A percentile compares a stretch with the other conserved stretches of the same genome.
phyloP scores from a whole-genome alignment of 2,888 invertebrate genomes.

The Litoditis marina region DNA sequence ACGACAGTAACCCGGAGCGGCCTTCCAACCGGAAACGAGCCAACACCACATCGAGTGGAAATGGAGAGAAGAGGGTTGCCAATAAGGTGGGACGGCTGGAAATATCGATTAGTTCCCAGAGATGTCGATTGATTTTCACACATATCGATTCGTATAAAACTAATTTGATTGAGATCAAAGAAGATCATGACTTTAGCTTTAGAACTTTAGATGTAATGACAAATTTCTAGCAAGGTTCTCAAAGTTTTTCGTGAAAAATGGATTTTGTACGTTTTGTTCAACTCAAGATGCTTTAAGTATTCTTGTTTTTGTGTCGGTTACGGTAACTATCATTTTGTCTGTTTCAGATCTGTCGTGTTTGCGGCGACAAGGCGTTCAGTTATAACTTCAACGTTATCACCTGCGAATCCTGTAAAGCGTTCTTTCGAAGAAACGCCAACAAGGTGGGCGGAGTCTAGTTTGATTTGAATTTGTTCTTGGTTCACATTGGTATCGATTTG shows the following conservation, averaged over 20 bases:
- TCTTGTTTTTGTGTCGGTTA: neutral
- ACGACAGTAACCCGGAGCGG: slow-evolving; percentile 5
- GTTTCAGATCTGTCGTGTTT: slow-evolving; percentile 78
- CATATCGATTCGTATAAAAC: too few relatives aligned
- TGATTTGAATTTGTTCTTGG: neutral
- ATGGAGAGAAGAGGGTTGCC: slow-evolving; percentile 32
- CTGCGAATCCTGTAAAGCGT: slow-evolving; percentile 94
- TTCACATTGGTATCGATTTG: too few relatives aligned
- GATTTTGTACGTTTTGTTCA: neutral
- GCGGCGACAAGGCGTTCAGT: slow-evolving; percentile 72
- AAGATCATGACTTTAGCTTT: too few relatives aligned
- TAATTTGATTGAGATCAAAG: too few relatives aligned
- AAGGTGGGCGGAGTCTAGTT: slow-evolving; percentile 32
- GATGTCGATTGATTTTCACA: neutral
- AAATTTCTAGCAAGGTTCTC: too few relatives aligned
- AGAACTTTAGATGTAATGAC: too few relatives aligned
- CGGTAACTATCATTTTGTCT: too few relatives aligned
- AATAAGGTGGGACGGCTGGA: slow-evolving; percentile 29
- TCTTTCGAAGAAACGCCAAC: slow-evolving; percentile 87
- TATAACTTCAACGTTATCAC: slow-evolving; percentile 65
- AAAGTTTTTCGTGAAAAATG: too few relatives aligned
- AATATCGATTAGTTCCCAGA: neutral
- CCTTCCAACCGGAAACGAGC: slow-evolving; percentile 13
- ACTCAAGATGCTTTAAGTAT: neutral
- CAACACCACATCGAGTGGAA: slow-evolving; percentile 31